Evolutionary conservation across 2,113 vertebrate species (phyloP).

Genomic region (Erinaceus europaeus): DNA sequence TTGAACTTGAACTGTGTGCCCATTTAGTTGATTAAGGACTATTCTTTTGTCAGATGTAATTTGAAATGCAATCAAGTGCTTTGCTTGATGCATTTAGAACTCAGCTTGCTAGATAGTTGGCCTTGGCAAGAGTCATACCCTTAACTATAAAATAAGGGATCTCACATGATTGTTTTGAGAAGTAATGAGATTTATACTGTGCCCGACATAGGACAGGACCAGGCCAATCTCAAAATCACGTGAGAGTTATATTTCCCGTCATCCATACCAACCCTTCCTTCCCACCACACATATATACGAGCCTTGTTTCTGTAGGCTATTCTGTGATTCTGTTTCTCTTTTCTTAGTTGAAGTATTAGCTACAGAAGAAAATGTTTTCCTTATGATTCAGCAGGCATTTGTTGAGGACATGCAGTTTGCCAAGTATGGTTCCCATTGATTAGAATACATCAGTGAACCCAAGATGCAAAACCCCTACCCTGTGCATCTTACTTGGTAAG

Average conservation of each 20-base stretch:
- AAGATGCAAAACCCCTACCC: background rate
- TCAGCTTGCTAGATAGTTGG: background rate
- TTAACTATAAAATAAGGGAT: background rate
- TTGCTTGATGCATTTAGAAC: conserved; percentile 26
- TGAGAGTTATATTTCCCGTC: background rate
- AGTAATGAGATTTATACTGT: background rate
- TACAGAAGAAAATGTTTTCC: background rate
- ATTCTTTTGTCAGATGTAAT: conserved; percentile 49
- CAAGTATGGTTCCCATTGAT: background rate
- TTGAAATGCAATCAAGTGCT: conserved; percentile 40
- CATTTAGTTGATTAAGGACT: conserved; percentile 25
- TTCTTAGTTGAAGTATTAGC: background rate
- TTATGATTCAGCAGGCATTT: conserved; percentile 7
- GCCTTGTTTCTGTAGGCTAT: background rate
- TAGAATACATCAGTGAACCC: background rate
- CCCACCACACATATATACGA: background rate
- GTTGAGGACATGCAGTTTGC: background rate
- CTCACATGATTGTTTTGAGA: background rate
- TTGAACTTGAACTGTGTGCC: background rate
- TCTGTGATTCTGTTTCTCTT: background rate
- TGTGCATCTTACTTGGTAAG: background rate
- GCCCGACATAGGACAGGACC: background rate
- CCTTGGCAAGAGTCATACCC: background rate
- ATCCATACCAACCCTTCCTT: accelerated
- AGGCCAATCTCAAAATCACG: background rate